A percentile compares a stretch with the other conserved stretches of the same genome.
phyloP scores from a whole-genome alignment of 2,888 invertebrate species.

The Trichopria drosophilae region DNA sequence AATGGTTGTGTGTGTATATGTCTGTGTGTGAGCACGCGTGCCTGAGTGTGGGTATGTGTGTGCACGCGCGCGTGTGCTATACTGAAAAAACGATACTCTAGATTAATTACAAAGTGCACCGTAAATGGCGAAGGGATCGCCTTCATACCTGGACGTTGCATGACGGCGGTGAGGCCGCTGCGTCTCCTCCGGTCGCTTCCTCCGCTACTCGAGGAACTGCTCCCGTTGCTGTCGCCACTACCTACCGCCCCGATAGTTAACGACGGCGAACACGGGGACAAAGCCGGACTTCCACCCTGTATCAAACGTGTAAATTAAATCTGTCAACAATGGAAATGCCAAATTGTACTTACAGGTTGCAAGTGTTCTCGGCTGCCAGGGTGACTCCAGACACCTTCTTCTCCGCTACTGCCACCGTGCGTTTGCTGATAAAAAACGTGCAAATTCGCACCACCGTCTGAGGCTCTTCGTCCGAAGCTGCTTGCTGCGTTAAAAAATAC shows the following conservation, averaged over 20 bases:
- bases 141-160: constrained; percentile 79
- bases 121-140: background rate
- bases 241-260: constrained; percentile 52
- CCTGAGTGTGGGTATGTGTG: too few species aligned
- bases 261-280: constrained; percentile 58
- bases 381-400: constrained; percentile 62
- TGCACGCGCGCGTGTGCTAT: constrained; percentile 1
- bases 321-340: constrained; percentile 25
- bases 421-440: constrained; percentile 67
- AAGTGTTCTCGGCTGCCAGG: constrained; percentile 63
- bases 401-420: constrained; percentile 50
- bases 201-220: constrained; percentile 60
- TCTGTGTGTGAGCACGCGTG: too few species aligned
- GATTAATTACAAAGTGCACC: too few species aligned
- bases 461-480: constrained; percentile 86
- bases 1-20: too few species aligned
- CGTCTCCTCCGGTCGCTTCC: constrained; percentile 71
- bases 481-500: constrained; percentile 61
- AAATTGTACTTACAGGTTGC: constrained; percentile 57
- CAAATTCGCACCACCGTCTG: constrained; percentile 94
- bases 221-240: constrained; percentile 54
- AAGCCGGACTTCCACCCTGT: constrained; percentile 57
- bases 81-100: background rate
- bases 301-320: too few species aligned
- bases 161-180: constrained; percentile 82